Percentiles rank a stretch among this genome's conserved stretches.
These are phyloP conservation scores for Ceratotherium simum DNA, from an alignment of 2,113 vertebrate genomes.

Conservation along the genomic window DNA sequence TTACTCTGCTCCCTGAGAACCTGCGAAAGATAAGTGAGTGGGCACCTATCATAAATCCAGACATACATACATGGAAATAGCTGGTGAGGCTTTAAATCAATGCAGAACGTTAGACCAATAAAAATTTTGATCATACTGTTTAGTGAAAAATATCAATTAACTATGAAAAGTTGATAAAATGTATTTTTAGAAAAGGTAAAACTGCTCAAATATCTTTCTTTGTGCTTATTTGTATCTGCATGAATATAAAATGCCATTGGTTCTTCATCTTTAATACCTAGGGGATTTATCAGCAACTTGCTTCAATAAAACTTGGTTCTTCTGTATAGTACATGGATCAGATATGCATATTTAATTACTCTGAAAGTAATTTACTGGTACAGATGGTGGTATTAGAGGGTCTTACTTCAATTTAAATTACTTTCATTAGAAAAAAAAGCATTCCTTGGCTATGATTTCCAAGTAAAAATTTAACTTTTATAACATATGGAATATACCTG, in stretches of 20 bases:
- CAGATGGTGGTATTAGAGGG: slow-evolving; percentile 90
- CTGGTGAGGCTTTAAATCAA: slow-evolving; percentile 62
- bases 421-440: slow-evolving; percentile 82
- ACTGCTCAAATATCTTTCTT: slow-evolving; percentile 65
- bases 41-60: slow-evolving; percentile 76
- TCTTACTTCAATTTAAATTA: slow-evolving; percentile 89
- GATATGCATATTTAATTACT: slow-evolving; percentile 92
- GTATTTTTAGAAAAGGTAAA: slow-evolving; percentile 78
- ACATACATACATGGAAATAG: slow-evolving; percentile 70
- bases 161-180: slow-evolving; percentile 83
- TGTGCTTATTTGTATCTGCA: slow-evolving; percentile 82
- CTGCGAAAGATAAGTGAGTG: slow-evolving; percentile 73
- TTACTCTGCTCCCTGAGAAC: slow-evolving; percentile 80
- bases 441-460: slow-evolving; percentile 82
- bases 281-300: slow-evolving; percentile 90
- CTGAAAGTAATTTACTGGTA: slow-evolving; percentile 88
- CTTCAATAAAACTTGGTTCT: slow-evolving; percentile 89
- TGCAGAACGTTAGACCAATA: slow-evolving; percentile 74
- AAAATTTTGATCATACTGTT: slow-evolving; percentile 75
- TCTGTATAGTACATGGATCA: slow-evolving; percentile 88
- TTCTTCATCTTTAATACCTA: slow-evolving; percentile 87
- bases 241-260: slow-evolving; percentile 84
- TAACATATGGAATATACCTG: slow-evolving; percentile 79
- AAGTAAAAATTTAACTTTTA: slow-evolving; percentile 85
- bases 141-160: slow-evolving; percentile 84